Evolutionary conservation across 2,888 invertebrate species (phyloP).

Genomic region (Cordylochernes scorpioides): DNA sequence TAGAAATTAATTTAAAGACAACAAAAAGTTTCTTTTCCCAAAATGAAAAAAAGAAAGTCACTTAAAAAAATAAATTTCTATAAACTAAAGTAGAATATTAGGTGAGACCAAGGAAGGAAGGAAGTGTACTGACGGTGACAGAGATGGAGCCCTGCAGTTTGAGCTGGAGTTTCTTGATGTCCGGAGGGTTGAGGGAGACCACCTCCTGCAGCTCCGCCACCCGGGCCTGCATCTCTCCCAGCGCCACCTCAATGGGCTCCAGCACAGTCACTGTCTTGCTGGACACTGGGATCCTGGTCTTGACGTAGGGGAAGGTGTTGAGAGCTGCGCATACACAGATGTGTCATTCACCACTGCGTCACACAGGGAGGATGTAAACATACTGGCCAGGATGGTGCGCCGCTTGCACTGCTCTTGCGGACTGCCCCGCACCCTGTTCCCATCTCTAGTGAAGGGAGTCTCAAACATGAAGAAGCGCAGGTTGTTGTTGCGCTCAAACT

Average conservation of each 20-base stretch:
- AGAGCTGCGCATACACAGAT: constrained; percentile 33
- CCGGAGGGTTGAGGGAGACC: constrained; percentile 48
- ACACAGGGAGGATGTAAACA: no score
- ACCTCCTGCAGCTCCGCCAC: constrained; percentile 61
- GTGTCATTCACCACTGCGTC: constrained; percentile 36
- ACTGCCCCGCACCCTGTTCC: constrained; percentile 36
- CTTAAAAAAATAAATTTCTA: no score
- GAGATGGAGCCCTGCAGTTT: constrained; percentile 40
- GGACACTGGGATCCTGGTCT: constrained; percentile 52
- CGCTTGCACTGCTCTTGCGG: constrained; percentile 65
- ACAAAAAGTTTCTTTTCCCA: no score
- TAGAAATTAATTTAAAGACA: no score
- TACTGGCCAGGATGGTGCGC: constrained; percentile 66
- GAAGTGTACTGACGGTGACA: no score
- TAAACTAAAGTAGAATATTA: no score
- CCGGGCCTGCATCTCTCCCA: constrained; percentile 69
- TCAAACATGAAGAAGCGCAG: constrained; percentile 65
- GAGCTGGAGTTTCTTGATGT: constrained; percentile 75
- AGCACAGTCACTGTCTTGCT: constrained; percentile 35
- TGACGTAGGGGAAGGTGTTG: constrained; percentile 68
- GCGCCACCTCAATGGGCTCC: constrained; percentile 79
- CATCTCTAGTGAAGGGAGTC: constrained; percentile 63
- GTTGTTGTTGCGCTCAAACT: constrained; percentile 71
- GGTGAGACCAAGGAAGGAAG: no score
- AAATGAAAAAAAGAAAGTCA: no score